Evolutionary conservation across 2,113 vertebrate genomes (phyloP), one percentile per base, ranked within the genome.

Genomic region (Entomyzon cyanotis): DNA sequence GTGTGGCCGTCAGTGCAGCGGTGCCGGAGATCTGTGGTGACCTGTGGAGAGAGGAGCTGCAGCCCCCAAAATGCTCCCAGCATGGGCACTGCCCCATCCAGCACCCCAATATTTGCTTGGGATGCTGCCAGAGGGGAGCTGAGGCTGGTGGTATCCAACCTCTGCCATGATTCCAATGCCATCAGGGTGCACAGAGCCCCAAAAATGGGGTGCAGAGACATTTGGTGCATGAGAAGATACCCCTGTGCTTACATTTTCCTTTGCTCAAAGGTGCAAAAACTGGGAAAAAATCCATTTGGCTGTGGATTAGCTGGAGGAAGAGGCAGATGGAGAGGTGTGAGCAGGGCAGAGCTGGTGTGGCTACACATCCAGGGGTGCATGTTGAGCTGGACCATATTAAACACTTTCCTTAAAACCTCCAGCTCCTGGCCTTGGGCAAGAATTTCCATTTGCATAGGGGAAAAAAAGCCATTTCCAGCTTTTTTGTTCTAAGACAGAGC

Each of bases 1-100:
- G 98, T 98, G 94, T 98, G 98, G 87, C 98, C 98, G 0, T 98
- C 98, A 0, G 98, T 98, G 92, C 98, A 98, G 82, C 98, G 97
- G 85, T 98, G 98, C 28, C 98, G 92, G 56, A 98, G 97, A 28
- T 98, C 98, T 0, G 98, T 98, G 95, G 98, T 98, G 44, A 98
- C 98, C 98, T 98, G 87, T 0, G 49, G 37, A 53, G 10, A 84
- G 89, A 95, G 49, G 12, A 84, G 84, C 39, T 83, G 47, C 47
- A 73, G 69, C 39, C 49, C 52, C 53, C 11, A 12, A 7, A 31
- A 23, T 12, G 22, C 53, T 30, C 4, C 53, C 46, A 81, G 31
- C 5, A 2, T 0, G 18, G 76, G 24, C 11, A 15, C 4, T 17
- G 25, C n/a, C 53, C 53, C 67, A 15, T 5, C 3, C 5, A 74